phyloP scores from a whole-genome alignment of 1,140 invertebrate genomes.

The Ditylenchus dipsaci region DNA sequence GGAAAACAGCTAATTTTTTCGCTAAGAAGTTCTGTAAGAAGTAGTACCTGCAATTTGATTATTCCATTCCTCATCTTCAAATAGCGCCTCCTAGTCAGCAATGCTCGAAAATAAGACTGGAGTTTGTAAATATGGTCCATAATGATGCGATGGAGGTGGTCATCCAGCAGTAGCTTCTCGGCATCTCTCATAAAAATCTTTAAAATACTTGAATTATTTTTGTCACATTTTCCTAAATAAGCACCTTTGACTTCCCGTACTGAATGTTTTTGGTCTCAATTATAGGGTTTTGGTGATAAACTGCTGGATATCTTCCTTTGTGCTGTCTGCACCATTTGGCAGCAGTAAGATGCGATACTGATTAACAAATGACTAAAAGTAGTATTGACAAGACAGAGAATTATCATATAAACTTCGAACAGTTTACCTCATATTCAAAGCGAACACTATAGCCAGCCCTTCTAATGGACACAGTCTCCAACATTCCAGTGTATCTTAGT shows the following conservation, averaged over 20 bases:
- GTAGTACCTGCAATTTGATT: slow-evolving; percentile 71
- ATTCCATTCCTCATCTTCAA: slow-evolving; percentile 70
- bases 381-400: too few species aligned
- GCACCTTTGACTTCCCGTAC: slow-evolving; percentile 76
- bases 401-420: not conserved
- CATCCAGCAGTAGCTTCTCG: slow-evolving; percentile 86
- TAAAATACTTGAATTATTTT: slow-evolving; percentile 3
- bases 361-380: slow-evolving; percentile 78
- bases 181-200: slow-evolving; percentile 82
- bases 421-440: slow-evolving; percentile 72
- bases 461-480: slow-evolving; percentile 88
- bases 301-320: slow-evolving; percentile 46
- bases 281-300: slow-evolving; percentile 63
- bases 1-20: too few species aligned
- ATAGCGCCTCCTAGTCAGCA: slow-evolving; percentile 73
- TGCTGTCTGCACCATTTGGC: slow-evolving; percentile 71
- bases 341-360: slow-evolving; percentile 79
- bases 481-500: slow-evolving; percentile 85
- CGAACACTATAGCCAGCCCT: slow-evolving; percentile 91
- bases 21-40: too few species aligned
- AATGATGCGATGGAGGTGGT: slow-evolving; percentile 78
- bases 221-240: too few species aligned
- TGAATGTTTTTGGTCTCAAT: slow-evolving; percentile 86
- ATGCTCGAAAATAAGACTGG: slow-evolving; percentile 82
- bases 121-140: slow-evolving; percentile 83